A percentile compares a stretch with the other conserved stretches of the same genome.
Evolutionary conservation across 1,140 invertebrate species (phyloP).

Genomic region (Hydropsyche tenuis): DNA sequence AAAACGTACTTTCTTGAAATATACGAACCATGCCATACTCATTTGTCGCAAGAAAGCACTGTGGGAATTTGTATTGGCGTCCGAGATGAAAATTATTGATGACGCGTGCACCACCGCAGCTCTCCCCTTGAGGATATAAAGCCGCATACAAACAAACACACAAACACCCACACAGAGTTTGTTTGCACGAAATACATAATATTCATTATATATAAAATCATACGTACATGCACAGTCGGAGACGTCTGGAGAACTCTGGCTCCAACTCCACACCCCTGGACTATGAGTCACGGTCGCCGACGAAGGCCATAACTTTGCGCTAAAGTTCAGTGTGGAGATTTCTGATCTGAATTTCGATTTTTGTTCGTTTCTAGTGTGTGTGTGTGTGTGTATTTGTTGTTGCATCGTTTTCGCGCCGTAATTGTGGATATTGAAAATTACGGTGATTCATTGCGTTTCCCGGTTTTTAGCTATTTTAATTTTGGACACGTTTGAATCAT

Average conservation of each 20-base stretch:
- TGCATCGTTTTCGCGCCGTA: too few species aligned
- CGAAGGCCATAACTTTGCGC: too few species aligned
- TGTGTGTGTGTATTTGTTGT: too few species aligned
- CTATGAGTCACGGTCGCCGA: conserved; percentile 1
- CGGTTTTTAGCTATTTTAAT: neutral
- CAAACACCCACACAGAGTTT: too few species aligned
- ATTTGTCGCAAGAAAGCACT: too few species aligned
- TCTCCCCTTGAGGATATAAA: neutral
- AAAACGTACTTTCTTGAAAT: too few species aligned
- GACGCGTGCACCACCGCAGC: conserved; percentile 3
- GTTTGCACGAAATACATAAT: too few species aligned
- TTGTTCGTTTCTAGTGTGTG: too few species aligned
- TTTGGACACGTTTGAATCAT: neutral
- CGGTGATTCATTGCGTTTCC: conserved; percentile 5
- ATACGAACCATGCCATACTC: too few species aligned
- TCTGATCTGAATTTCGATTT: neutral
- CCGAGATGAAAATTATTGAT: conserved; percentile 1
- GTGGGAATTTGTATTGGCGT: neutral
- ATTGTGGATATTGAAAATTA: neutral
- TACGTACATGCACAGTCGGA: neutral
- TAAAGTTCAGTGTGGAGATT: neutral
- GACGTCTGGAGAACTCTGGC: conserved; percentile 20
- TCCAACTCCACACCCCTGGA: conserved; percentile 17
- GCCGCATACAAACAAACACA: too few species aligned
- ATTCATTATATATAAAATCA: neutral